Evolutionary conservation across 1,140 invertebrate genomes (phyloP).

Genomic region (Holotrichia oblita): DNA sequence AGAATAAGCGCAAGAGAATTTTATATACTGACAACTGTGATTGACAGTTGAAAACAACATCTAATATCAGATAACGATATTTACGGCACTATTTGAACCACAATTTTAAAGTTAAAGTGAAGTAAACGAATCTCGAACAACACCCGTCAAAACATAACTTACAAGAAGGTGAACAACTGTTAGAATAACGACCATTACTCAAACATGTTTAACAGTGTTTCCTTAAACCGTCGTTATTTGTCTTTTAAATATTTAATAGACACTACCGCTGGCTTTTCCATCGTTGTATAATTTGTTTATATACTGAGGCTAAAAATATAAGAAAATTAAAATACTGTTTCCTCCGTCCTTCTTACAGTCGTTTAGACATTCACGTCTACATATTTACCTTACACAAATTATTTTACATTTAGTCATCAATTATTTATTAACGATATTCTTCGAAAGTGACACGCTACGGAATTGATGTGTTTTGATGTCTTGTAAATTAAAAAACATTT

Average conservation of each 20-base stretch:
- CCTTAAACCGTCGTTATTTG: not conserved
- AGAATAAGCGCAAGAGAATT: no score
- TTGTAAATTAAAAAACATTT: not conserved
- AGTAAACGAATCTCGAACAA: not conserved
- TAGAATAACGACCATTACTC: not conserved
- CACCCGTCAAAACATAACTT: slow-evolving; percentile 4
- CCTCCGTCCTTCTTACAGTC: not conserved
- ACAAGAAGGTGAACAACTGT: not conserved
- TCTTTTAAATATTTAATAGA: slow-evolving; percentile 34
- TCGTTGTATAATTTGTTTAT: slow-evolving; percentile 19
- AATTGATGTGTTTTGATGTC: slow-evolving; percentile 3
- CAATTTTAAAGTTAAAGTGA: not conserved
- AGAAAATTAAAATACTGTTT: slow-evolving; percentile 28
- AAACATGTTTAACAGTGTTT: not conserved
- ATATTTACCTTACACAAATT: slow-evolving; percentile 7
- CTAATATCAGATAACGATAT: not conserved
- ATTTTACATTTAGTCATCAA: not conserved
- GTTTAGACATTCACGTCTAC: not conserved
- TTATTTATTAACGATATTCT: slow-evolving; percentile 19
- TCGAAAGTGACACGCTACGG: not conserved
- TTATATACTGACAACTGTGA: no score
- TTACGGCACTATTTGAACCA: not conserved
- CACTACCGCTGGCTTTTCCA: not conserved
- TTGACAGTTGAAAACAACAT: no score
- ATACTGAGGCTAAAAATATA: slow-evolving; percentile 4